phyloP scores from a whole-genome alignment of 1,140 invertebrate species.

The Drosophila ironensis region DNA sequence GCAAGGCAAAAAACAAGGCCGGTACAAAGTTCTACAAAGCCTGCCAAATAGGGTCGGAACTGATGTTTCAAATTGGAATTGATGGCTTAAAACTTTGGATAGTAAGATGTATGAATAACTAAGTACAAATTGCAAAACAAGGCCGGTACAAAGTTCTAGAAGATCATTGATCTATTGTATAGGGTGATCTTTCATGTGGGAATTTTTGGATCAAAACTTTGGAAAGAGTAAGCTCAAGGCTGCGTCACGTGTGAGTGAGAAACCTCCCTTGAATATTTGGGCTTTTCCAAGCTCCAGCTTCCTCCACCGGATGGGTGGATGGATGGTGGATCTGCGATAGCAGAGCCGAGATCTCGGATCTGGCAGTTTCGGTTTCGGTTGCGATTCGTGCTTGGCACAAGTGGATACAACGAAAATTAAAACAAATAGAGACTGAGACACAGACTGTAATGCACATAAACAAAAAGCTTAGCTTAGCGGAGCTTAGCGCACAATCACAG shows the following conservation, averaged over 20 bases:
- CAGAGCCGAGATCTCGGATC: slow-evolving; percentile 42
- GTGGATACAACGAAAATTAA: slow-evolving; percentile 74
- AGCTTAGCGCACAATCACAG: slow-evolving; percentile 47
- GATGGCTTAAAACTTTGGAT: no score
- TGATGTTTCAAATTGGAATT: no score
- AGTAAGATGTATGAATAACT: no score
- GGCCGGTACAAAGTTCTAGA: no score
- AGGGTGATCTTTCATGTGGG: no score
- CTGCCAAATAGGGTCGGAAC: no score
- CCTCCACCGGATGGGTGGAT: slow-evolving; percentile 16
- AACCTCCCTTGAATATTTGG: no score
- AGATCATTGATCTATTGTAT: no score
- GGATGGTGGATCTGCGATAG: slow-evolving; percentile 12
- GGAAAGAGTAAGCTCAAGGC: not conserved
- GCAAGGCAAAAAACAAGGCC: no score
- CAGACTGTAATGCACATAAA: slow-evolving; percentile 40
- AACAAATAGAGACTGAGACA: slow-evolving; percentile 55
- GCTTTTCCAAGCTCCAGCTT: slow-evolving; percentile 1
- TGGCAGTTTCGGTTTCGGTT: slow-evolving; percentile 34
- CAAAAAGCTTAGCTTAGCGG: slow-evolving; percentile 56
- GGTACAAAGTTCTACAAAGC: no score
- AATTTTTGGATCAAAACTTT: not conserved
- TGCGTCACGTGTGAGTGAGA: no score
- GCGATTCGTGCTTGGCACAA: slow-evolving; percentile 72
- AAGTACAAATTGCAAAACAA: no score